Evolutionary conservation across 2,888 invertebrate genomes (phyloP).

Genomic region (Eupithecia subumbrata): DNA sequence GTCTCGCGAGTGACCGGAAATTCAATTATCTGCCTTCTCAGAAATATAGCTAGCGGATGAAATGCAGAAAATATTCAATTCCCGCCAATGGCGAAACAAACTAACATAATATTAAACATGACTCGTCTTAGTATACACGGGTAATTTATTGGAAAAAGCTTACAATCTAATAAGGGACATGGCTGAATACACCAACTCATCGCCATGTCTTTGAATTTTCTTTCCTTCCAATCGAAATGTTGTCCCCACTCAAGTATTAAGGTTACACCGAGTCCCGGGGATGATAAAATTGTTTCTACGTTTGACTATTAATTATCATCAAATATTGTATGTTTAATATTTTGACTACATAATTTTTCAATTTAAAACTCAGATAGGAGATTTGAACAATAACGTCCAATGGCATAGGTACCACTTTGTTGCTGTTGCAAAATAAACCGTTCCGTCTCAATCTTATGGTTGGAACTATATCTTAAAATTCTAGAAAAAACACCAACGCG

Average conservation of each 20-base stretch:
- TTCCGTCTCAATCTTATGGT: too few relatives aligned
- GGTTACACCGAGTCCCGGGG: background rate
- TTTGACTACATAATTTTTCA: background rate
- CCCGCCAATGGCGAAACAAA: background rate
- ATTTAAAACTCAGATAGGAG: background rate
- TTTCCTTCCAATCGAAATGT: background rate
- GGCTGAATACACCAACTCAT: background rate
- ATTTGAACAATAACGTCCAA: background rate
- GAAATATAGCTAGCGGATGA: background rate
- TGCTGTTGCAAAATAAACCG: background rate
- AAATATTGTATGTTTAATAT: background rate
- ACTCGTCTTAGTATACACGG: background rate
- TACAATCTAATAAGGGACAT: background rate
- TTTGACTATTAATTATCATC: background rate
- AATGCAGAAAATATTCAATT: background rate
- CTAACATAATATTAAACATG: background rate
- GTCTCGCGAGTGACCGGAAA: background rate
- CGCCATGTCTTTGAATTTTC: background rate
- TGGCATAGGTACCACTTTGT: background rate
- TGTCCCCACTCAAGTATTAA: background rate
- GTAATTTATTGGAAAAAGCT: background rate
- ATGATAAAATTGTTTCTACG: background rate
- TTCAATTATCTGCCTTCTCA: background rate
- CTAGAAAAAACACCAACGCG: background rate
- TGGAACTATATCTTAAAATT: too few relatives aligned